Conservation (phyloP, 2,113 vertebrate genomes). For the Serilophus lunatus region DNA sequence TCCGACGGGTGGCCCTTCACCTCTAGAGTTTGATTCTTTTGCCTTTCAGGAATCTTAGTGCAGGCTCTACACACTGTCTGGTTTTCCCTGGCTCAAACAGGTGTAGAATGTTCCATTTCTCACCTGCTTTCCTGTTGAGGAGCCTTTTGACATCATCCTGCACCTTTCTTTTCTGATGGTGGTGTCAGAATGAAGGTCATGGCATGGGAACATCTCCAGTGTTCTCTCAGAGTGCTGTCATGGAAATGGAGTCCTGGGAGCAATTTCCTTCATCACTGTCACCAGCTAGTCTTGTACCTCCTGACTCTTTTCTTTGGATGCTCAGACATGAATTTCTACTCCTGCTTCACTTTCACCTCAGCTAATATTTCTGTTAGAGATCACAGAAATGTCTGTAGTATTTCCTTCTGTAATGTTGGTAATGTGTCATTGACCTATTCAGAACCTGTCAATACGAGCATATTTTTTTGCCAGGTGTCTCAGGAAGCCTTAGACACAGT, state of each 20-base stretch:
- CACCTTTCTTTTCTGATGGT: rapidly evolving
- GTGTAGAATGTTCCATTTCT: neutral
- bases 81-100: neutral
- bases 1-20: neutral
- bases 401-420: neutral
- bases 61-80: neutral
- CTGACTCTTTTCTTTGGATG: neutral
- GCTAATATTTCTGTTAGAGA: neutral
- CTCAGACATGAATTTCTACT: neutral
- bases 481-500: neutral
- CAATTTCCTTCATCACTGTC: too few relatives aligned
- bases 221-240: neutral
- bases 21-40: neutral
- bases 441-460: neutral
- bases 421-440: neutral
- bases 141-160: neutral
- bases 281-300: neutral
- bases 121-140: neutral
- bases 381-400: neutral
- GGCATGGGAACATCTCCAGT: neutral
- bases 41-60: neutral
- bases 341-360: neutral
- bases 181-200: neutral
- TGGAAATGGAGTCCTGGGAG: neutral
- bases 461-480: neutral